Base-by-base conservation (phyloP, 2,113 vertebrate genomes). In the Zonotrichia leucophrys region DNA sequence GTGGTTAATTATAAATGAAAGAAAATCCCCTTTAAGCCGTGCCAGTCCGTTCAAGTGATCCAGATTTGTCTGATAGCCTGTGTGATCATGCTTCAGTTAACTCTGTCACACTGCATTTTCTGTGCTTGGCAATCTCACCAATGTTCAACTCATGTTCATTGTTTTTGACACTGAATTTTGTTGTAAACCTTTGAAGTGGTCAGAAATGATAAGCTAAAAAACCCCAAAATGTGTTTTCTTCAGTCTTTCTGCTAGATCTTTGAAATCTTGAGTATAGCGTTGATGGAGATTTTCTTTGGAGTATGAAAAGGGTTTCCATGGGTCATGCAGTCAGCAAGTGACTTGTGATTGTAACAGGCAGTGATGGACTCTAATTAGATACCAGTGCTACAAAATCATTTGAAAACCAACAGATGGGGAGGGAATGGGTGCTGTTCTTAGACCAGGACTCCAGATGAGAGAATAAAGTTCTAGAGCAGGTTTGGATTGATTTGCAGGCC, bases 1-100 rank as follows among this genome's bases (percentile, higher is more conserved):
- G 63, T 91, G 59, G 82, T 97, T 97, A 93, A 97, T 96, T 97
- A 92, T 94, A 97, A 93, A 95, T 95, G 96, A 95, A 93, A 74
- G 92, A 94, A 94, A 93, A 70, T 67, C 75, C 83, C 90, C 81
- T 97, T 89, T 86, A 55, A 92, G 83, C 79, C 47, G 41, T 49
- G 58, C 58, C 83, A 83, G 81, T 95, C 46, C 83, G 15, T 91
- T 94, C 89, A 94, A 97, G 72, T 91, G 89, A 80, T 94, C 93
- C 75, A 79, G 68, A 92, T 96, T 95, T 94, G 77, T 96, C 87
- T 85, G 80, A 28, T 92, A 94, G 91, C 94, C 87, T 95, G 69
- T 90, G 75, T 62, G 76, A 72, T 90, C 93, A 95, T 86, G 93
- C 83, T 89, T 90, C 76, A 67, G 42, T 94, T 94, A 15, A 47